Evolutionary conservation across 2,113 vertebrate species (phyloP).

Genomic region (Rutilus rutilus): DNA sequence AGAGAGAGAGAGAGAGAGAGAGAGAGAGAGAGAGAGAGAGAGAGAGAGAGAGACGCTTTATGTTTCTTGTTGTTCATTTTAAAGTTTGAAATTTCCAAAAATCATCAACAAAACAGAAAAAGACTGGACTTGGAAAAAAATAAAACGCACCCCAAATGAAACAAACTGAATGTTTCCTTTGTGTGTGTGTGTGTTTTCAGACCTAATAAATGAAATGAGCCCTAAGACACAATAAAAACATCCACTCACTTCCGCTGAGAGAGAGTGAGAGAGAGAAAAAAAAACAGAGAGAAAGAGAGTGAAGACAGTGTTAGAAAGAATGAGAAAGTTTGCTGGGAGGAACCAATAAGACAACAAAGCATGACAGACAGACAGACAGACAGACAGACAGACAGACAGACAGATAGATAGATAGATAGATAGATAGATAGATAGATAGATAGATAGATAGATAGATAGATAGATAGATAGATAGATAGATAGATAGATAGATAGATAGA

Average conservation of each 20-base stretch:
- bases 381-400: background rate
- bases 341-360: background rate
- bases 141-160: background rate
- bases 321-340: background rate
- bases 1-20: background rate
- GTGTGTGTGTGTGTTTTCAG: background rate
- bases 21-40: background rate
- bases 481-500: background rate
- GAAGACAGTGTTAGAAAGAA: background rate
- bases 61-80: background rate
- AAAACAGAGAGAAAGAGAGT: background rate
- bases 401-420: background rate
- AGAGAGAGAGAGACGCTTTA: background rate
- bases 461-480: background rate
- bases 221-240: conserved; percentile 9
- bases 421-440: background rate
- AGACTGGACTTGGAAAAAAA: background rate
- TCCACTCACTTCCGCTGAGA: conserved; percentile 11
- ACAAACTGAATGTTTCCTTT: background rate
- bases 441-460: background rate
- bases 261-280: background rate
- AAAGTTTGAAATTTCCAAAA: background rate
- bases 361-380: background rate
- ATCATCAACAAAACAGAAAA: background rate
- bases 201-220: conserved; percentile 15